A percentile compares a stretch with the other conserved stretches of the same genome.
These are phyloP conservation scores for Myanophis thanlyinensis DNA, from an alignment of 2,113 vertebrate genomes.

Conservation along the genomic window DNA sequence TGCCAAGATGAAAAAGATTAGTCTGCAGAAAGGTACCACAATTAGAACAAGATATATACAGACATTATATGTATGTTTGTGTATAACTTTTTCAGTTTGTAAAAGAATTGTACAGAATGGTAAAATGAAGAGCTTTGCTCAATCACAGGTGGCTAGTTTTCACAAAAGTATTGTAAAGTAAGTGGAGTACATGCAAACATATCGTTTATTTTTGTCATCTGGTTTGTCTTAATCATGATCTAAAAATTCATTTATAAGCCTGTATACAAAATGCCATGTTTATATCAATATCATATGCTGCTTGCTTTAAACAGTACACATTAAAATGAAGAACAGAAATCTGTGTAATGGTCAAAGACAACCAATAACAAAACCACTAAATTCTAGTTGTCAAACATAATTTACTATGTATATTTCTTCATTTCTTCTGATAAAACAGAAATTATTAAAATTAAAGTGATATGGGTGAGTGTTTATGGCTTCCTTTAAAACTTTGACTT, in stretches of 20 bases:
- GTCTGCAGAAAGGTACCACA: slow-evolving; percentile 19
- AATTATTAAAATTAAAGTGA: slow-evolving; percentile 86
- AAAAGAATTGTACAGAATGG: slow-evolving; percentile 5
- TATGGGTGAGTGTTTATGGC: slow-evolving; percentile 79
- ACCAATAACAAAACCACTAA: slow-evolving; percentile 88
- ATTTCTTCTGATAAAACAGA: slow-evolving; percentile 78
- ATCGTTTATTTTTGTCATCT: slow-evolving; percentile 72
- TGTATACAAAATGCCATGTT: slow-evolving; percentile 72
- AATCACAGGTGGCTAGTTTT: slow-evolving; percentile 43
- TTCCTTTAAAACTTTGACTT: slow-evolving; percentile 74
- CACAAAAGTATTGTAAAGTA: slow-evolving; percentile 35
- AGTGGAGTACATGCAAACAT: slow-evolving; percentile 53
- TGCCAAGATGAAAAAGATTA: slow-evolving; percentile 25
- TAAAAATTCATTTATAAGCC: slow-evolving; percentile 80
- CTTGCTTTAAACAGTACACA: slow-evolving; percentile 75
- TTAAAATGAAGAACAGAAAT: slow-evolving; percentile 90
- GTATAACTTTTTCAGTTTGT: background rate
- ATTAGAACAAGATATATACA: slow-evolving; percentile 21
- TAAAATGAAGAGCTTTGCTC: slow-evolving; percentile 27
- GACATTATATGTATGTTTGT: background rate
- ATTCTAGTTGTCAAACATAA: slow-evolving; percentile 97
- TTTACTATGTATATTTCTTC: slow-evolving; percentile 88
- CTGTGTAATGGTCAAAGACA: slow-evolving; percentile 92
- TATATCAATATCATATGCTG: slow-evolving; percentile 72
- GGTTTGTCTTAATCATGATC: slow-evolving; percentile 85